These are phyloP conservation scores for Myotis myotis DNA, from an alignment of 2,797 vertebrate genomes.

Conservation along the genomic window DNA sequence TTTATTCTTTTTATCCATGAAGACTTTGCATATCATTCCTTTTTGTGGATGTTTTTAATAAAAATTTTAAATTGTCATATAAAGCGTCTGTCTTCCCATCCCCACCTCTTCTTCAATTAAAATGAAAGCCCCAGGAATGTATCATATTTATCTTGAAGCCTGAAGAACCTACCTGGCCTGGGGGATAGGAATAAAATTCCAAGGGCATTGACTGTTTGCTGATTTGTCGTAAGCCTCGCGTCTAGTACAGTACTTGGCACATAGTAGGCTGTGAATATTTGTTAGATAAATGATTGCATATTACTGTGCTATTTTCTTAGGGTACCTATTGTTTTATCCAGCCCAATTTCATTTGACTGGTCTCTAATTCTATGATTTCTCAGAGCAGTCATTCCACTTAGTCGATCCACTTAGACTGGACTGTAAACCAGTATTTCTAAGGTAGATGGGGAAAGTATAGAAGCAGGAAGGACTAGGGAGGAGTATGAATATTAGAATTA, in stretches of 20 bases:
- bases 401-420: neutral
- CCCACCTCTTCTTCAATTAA: neutral
- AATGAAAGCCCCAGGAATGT: conserved; percentile 15
- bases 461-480: neutral
- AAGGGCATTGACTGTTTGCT: neutral
- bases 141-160: neutral
- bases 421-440: neutral
- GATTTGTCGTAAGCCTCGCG: neutral
- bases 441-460: neutral
- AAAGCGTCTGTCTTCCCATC: neutral
- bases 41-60: neutral
- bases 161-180: neutral
- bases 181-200: neutral
- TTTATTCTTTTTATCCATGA: neutral
- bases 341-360: neutral
- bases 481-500: neutral
- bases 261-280: neutral
- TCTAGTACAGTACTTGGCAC: neutral
- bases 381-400: neutral
- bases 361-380: neutral
- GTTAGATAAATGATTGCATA: neutral
- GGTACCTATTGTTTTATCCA: neutral
- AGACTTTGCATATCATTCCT: neutral
- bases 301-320: neutral
- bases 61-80: neutral